Evolutionary conservation across 2,888 invertebrate genomes (phyloP), one percentile per base, ranked within the genome.

Genomic region (Brachyptera putata): DNA sequence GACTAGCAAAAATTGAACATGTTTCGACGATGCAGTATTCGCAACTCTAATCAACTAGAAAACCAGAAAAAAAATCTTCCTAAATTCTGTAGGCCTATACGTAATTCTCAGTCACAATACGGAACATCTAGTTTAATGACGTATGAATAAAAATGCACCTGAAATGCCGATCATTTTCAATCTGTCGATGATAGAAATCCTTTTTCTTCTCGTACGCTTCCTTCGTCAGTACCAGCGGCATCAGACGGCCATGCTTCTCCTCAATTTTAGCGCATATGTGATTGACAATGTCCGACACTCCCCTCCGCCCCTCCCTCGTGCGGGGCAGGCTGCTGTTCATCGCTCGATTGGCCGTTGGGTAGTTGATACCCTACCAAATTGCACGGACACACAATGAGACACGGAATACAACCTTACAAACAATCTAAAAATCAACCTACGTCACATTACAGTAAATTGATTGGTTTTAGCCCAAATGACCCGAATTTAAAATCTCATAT

Each of bases 191-290:
- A 68, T 72, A 74, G 68, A 71, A 72, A 68, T 76, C 73, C 77
- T 78, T 84, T 66, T 84, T 81, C 58, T 78, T 81, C 22, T 87
- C 85, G 71, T 85, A 91, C n/a, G 83, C 81, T 61, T 82, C 82
- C 66, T 82, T 82, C 58, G 85, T 84, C 64, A 85, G 82, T 65
- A 85, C 79, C 61, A 83, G 77, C 1, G 90, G 86, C 37, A 77
- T 76, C 68, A 86, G 73, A 48, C 89, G 82, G 1, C 91, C 91
- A 72, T 83, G 85, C 69, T 83, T 84, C 70, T 84, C 82, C 73
- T 90, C 89, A 68, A 91, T 85, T 62, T 84, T 84, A 73, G 85
- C 82, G 79, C 79, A 61, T 80, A 82, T 58, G 84, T 77, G 69
- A 68, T 61, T 72, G 75, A 75, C 76, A 77, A 70, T 69, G 76